Conservation (phyloP, 2,113 vertebrate species). For the Eupsittula cactorum region DNA sequence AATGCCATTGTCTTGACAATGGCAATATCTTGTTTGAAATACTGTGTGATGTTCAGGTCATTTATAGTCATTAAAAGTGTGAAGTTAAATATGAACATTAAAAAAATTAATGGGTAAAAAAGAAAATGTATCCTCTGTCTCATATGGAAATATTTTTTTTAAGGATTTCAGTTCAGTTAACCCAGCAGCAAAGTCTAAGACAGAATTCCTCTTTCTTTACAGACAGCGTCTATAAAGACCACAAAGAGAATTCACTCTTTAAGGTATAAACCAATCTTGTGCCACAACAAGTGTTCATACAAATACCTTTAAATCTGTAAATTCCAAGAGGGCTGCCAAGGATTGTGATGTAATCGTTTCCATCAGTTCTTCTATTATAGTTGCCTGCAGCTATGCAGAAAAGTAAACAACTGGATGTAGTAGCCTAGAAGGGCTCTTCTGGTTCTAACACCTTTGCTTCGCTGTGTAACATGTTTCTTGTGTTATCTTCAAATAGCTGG, state of each 20-base stretch:
- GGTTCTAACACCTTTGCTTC: background rate
- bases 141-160: background rate
- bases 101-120: background rate
- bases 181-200: background rate
- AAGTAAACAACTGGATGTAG: background rate
- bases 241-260: background rate
- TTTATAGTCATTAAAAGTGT: background rate
- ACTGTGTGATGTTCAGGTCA: background rate
- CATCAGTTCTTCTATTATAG: too few species aligned
- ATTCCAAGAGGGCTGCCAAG: background rate
- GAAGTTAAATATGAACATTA: background rate
- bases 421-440: background rate
- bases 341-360: background rate
- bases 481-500: background rate
- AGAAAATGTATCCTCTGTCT: background rate
- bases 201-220: background rate
- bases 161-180: background rate
- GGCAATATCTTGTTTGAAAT: background rate
- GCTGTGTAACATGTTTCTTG: background rate
- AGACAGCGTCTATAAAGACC: background rate
- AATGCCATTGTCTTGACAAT: slow-evolving; percentile 1
- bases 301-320: background rate
- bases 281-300: background rate
- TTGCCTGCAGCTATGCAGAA: background rate
- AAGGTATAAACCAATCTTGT: background rate